Evolutionary conservation across 2,797 vertebrate species (phyloP).

Genomic region (Oreonectes daqikongensis): DNA sequence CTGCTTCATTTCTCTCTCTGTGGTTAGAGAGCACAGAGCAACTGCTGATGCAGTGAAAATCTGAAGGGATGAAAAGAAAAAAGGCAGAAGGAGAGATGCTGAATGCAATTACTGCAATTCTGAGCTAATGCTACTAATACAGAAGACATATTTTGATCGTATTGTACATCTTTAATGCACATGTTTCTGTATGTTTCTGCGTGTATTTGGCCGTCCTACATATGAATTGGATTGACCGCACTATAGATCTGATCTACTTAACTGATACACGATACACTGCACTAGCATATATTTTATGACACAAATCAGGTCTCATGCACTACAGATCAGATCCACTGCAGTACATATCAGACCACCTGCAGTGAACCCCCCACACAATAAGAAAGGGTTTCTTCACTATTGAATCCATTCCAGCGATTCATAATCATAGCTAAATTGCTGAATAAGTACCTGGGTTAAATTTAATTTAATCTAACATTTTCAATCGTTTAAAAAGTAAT

Average conservation of each 20-base stretch:
- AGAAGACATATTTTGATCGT: not conserved
- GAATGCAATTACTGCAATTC: constrained; percentile 30
- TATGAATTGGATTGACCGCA: not conserved
- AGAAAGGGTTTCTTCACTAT: not conserved
- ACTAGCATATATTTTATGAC: not conserved
- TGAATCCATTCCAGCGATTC: not conserved
- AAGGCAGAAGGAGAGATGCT: constrained; percentile 10
- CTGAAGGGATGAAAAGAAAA: constrained; percentile 26
- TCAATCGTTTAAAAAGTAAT: too few species aligned
- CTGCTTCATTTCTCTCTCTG: constrained; percentile 27
- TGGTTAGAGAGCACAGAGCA: constrained; percentile 23
- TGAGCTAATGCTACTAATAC: constrained; percentile 3
- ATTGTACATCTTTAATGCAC: not conserved
- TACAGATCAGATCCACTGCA: constrained; percentile 9
- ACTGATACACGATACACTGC: not conserved
- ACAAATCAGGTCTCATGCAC: constrained; percentile 6
- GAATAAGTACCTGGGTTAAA: not conserved
- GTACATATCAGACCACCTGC: not conserved
- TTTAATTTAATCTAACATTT: not conserved
- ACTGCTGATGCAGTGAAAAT: constrained; percentile 40
- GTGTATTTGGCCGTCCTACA: not conserved
- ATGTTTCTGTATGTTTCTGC: not conserved
- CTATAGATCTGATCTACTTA: constrained; percentile 3
- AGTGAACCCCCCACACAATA: not conserved
- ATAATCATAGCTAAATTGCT: not conserved